Evolutionary conservation across 2,113 vertebrate genomes (phyloP).

Genomic region (Eulemur macaco): DNA sequence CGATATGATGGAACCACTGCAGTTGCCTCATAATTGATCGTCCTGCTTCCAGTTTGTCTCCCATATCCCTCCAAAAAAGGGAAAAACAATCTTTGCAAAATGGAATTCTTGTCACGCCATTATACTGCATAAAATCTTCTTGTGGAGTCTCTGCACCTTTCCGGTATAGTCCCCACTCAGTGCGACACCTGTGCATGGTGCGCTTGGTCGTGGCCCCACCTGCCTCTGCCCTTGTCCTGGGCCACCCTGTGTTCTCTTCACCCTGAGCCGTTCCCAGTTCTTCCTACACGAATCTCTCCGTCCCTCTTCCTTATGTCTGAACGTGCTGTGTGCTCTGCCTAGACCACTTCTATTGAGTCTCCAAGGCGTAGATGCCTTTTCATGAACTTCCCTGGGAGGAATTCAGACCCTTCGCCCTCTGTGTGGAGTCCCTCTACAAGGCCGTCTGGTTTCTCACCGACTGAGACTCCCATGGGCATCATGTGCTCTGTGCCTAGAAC

Average conservation of each 20-base stretch:
- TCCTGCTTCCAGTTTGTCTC: background rate
- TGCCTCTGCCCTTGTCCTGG: background rate
- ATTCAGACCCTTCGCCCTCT: background rate
- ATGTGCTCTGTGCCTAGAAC: background rate
- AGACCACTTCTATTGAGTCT: background rate
- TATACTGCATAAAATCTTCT: background rate
- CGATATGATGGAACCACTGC: background rate
- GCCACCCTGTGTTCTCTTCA: accelerated
- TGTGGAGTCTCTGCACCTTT: background rate
- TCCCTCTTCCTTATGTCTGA: too few relatives aligned
- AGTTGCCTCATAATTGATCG: background rate
- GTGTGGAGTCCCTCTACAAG: background rate
- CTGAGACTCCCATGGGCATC: background rate
- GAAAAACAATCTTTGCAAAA: background rate
- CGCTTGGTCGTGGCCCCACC: background rate
- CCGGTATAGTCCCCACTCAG: too few relatives aligned
- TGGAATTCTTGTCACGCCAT: background rate
- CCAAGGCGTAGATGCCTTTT: background rate
- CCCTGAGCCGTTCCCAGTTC: background rate
- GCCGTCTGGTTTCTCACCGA: background rate
- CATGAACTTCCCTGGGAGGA: background rate
- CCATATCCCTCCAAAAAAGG: background rate
- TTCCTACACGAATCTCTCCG: background rate
- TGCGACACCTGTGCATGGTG: accelerated
- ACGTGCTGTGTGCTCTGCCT: background rate